Base-by-base conservation (phyloP, 2,888 invertebrate genomes). In the Sinopyrophorus schimmeli region DNA sequence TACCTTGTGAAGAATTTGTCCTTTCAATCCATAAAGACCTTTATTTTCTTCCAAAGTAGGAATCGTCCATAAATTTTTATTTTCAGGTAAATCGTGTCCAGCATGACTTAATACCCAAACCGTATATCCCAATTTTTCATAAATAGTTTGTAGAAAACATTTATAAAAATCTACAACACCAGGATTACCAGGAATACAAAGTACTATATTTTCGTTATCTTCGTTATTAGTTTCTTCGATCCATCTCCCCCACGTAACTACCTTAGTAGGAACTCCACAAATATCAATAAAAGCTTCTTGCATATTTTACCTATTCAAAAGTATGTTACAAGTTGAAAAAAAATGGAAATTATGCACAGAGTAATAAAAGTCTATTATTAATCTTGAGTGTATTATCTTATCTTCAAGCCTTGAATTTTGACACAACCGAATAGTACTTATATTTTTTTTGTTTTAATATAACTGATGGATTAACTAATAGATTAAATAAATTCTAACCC, bases 121-220 rank as follows among this genome's bases (percentile, higher is more conserved):
- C 4, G 93, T 87, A 47, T 69, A 65, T 1, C 75, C 76, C 18
- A 87, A 74, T 41, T 76, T 76, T 53, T 77, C 72, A 67, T 89
- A 78, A 3, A 95, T 61, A 17, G 77, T 75, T 50, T 63, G 57
- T 55, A 86, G 79, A 70, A 94, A 95, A 60, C 81, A 79, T 20
- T 79, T 79, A 64, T 95, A 95, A 71, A 87, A 94, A 47, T 84
- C 83, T 0, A 87, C 81, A 14, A 92, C 68, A 1, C 95, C 95
- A 5, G 95, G 95, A 77, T 95, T 95, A 17, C 95, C 93, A 15
- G 91, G 84, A 54, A 93, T 82, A 54, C 87, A 80, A 28, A 93
- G 62, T 27, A 91, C 81, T 5, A 92, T 68, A 69, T 87, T 81
- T 53, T 80, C 75, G 15, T 77, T 77, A 10, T 76, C 69, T 18